phyloP scores from a whole-genome alignment of 2,888 invertebrate genomes.

The Acholoe squamosa region DNA sequence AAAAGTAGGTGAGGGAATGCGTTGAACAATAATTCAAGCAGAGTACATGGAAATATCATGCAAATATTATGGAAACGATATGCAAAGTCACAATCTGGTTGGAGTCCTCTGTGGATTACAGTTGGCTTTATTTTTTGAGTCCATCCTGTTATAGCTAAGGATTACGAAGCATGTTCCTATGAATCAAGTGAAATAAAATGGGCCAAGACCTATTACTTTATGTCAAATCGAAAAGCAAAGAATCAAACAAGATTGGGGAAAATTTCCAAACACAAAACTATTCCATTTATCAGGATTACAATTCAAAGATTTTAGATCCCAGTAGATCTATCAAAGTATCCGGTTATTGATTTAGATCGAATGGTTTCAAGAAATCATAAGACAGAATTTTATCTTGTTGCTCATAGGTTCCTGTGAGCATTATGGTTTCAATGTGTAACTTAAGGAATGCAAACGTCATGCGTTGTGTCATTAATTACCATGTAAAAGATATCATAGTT shows the following conservation, averaged over 20 bases:
- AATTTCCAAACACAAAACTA: too few species aligned
- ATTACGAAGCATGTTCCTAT: background rate
- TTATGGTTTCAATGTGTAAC: too few species aligned
- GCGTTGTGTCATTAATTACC: too few species aligned
- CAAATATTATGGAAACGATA: constrained; percentile 12
- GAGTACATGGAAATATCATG: constrained; percentile 16
- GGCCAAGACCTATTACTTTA: background rate
- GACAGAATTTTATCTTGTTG: too few species aligned
- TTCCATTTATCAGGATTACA: too few species aligned
- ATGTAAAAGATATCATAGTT: too few species aligned
- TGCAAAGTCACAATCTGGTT: background rate
- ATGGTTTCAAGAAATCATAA: too few species aligned
- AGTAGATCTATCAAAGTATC: too few species aligned
- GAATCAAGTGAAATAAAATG: background rate
- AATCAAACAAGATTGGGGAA: background rate
- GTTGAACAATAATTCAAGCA: background rate
- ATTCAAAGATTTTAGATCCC: too few species aligned
- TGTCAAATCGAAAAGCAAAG: background rate
- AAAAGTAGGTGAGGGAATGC: background rate
- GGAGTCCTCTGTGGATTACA: background rate
- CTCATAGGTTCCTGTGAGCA: too few species aligned
- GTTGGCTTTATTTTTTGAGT: background rate
- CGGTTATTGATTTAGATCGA: too few species aligned
- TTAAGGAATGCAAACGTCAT: too few species aligned
- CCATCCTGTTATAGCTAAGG: background rate